These are phyloP conservation scores for Odocoileus virginianus DNA, from an alignment of 2,113 vertebrate species.

Conservation along the genomic window DNA sequence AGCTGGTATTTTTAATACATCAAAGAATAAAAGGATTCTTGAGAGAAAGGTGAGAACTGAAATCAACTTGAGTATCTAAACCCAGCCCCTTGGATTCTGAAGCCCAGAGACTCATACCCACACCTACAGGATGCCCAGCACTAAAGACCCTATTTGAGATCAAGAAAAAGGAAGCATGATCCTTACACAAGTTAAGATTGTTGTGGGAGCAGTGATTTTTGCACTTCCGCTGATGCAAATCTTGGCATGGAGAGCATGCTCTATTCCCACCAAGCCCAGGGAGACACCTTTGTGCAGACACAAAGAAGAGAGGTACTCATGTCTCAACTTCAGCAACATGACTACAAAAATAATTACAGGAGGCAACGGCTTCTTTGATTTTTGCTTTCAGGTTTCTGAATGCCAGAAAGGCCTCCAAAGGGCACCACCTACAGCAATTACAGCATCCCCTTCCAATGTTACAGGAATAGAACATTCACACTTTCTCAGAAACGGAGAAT, in stretches of 20 bases:
- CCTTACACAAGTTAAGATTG: background rate
- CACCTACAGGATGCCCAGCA: background rate
- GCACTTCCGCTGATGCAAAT: background rate
- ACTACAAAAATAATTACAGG: slow-evolving; percentile 40
- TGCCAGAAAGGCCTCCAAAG: slow-evolving; percentile 28
- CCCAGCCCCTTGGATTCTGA: background rate
- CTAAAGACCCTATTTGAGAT: background rate
- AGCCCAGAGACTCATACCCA: background rate
- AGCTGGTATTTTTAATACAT: background rate
- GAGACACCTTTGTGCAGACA: background rate
- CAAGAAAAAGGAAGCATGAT: background rate
- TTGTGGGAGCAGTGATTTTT: background rate
- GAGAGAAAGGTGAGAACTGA: slow-evolving; percentile 11
- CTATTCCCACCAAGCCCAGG: background rate
- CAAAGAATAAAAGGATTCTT: slow-evolving; percentile 14
- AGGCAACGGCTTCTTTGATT: slow-evolving; percentile 22
- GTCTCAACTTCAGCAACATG: background rate
- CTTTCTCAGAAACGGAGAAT: slow-evolving; percentile 27
- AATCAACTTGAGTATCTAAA: background rate
- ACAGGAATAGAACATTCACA: slow-evolving; percentile 23
- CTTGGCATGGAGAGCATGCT: background rate
- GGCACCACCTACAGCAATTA: slow-evolving; percentile 15
- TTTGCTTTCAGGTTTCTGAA: slow-evolving; percentile 29
- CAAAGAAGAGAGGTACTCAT: background rate
- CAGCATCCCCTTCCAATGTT: background rate